phyloP scores from a whole-genome alignment of 2,797 vertebrate species.

The Spondyliosoma cantharus region DNA sequence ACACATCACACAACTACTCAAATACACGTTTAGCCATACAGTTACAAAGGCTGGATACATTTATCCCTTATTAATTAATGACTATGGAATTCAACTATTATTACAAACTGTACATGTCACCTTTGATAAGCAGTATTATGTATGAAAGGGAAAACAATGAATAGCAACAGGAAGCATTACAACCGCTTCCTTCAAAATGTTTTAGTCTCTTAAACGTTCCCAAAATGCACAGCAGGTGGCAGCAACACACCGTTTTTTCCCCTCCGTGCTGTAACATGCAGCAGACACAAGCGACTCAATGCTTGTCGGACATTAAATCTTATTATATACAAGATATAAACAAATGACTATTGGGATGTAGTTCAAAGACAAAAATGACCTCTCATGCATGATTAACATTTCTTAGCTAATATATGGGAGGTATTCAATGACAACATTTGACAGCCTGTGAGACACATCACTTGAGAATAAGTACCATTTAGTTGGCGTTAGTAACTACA shows the following conservation, averaged over 20 bases:
- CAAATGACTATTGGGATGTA: conserved; percentile 32
- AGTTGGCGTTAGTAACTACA: conserved; percentile 57
- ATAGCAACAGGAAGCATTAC: neutral
- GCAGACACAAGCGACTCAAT: conserved; percentile 3
- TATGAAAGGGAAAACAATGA: conserved; percentile 23
- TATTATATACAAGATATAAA: conserved; percentile 59
- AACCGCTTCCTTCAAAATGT: conserved; percentile 8
- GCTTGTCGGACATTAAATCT: conserved; percentile 15
- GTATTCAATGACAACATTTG: conserved; percentile 20
- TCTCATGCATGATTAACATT: conserved; percentile 56
- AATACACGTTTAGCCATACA: conserved; percentile 38
- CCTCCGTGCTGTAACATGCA: neutral
- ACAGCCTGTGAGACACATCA: neutral
- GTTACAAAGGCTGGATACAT: conserved; percentile 29
- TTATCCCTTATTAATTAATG: conserved; percentile 32
- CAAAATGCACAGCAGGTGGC: conserved; percentile 75
- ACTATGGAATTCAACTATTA: conserved; percentile 39
- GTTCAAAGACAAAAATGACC: conserved; percentile 30
- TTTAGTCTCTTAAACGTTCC: conserved; percentile 22
- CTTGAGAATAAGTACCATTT: conserved; percentile 44
- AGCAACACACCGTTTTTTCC: conserved; percentile 57
- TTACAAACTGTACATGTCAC: conserved; percentile 65
- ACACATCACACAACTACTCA: conserved; percentile 44
- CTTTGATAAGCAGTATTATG: conserved; percentile 23
- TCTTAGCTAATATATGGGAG: conserved; percentile 29